phyloP scores from a whole-genome alignment of 2,797 vertebrate genomes.

The Siniperca scherzeri region DNA sequence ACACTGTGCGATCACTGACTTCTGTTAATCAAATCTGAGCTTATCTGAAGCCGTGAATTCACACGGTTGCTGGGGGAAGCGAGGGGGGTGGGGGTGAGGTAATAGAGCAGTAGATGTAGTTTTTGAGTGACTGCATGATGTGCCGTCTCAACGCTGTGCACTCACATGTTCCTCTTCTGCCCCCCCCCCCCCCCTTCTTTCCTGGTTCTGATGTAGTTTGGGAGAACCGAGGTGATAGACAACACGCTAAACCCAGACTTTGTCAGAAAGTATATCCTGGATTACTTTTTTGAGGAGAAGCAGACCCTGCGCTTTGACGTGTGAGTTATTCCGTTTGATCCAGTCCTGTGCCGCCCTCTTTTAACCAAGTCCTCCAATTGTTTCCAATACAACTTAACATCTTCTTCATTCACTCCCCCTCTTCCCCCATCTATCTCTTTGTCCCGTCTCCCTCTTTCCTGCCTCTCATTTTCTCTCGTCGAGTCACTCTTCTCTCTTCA shows the following conservation, averaged over 20 bases:
- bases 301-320: conserved; percentile 97
- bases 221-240: conserved; percentile 96
- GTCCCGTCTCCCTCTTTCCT: conserved; percentile 25
- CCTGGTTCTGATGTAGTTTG: conserved; percentile 87
- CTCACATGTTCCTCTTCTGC: conserved; percentile 35
- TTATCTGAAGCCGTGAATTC: conserved; percentile 54
- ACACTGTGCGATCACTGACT: conserved; percentile 46
- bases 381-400: conserved; percentile 44
- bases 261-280: conserved; percentile 94
- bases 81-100: not conserved
- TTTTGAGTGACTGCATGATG: conserved; percentile 36
- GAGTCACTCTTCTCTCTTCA: conserved; percentile 31
- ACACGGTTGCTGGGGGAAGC: conserved; percentile 27
- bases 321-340: conserved; percentile 88
- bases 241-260: conserved; percentile 97
- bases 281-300: conserved; percentile 98
- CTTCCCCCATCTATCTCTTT: conserved; percentile 31
- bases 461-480: conserved; percentile 42
- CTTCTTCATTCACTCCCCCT: conserved; percentile 29
- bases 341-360: conserved; percentile 44
- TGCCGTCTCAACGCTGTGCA: conserved; percentile 22
- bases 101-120: conserved; percentile 19
- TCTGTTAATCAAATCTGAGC: conserved; percentile 63
- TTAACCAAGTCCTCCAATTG: conserved; percentile 38
- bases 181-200: conserved; percentile 10